phyloP scores from a whole-genome alignment of 1,140 invertebrate genomes.

The Anadara kagoshimensis region DNA sequence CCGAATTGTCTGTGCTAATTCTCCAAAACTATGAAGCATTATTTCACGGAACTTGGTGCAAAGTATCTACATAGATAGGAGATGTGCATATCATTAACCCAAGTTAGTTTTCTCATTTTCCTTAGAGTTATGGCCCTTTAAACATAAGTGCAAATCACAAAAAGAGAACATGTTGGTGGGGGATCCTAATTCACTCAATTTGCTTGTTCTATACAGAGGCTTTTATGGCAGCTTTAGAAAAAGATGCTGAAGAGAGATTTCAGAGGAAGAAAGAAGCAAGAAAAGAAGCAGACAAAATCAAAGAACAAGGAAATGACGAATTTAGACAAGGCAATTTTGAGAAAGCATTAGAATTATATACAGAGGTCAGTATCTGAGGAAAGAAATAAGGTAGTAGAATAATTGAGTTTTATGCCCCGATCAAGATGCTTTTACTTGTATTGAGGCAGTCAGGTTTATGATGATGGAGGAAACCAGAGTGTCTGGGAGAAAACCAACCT shows the following conservation, averaged over 20 bases:
- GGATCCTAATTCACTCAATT: too few species aligned
- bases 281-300: constrained; percentile 61
- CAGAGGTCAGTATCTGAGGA: constrained; percentile 50
- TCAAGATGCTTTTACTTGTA: too few species aligned
- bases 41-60: too few species aligned
- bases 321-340: constrained; percentile 68
- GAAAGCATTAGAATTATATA: constrained; percentile 67
- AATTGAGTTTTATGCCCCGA: not conserved
- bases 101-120: too few species aligned
- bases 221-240: constrained; percentile 69
- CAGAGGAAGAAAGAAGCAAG: constrained; percentile 52
- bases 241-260: constrained; percentile 69
- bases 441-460: too few species aligned
- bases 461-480: too few species aligned
- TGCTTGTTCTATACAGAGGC: constrained; percentile 48
- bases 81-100: too few species aligned
- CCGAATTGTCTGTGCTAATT: not conserved
- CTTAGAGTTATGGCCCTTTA: too few species aligned
- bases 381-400: not conserved
- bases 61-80: too few species aligned
- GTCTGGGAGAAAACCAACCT: too few species aligned
- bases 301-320: constrained; percentile 70
- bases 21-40: not conserved
- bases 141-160: too few species aligned
- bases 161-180: too few species aligned